phyloP scores from a whole-genome alignment of 2,888 invertebrate species.

The Brenthis daphne region DNA sequence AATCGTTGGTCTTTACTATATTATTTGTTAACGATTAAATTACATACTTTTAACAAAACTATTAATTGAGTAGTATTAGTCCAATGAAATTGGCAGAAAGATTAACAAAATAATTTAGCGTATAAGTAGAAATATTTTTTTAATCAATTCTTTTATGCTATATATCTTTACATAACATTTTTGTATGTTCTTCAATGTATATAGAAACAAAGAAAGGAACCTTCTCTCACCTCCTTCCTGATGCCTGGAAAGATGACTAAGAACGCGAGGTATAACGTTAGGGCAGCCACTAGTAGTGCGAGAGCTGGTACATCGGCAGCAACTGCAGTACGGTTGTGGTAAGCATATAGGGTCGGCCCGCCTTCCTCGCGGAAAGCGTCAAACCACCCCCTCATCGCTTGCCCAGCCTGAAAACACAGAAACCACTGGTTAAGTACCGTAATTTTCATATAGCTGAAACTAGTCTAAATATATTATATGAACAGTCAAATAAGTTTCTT shows the following conservation, averaged over 20 bases:
- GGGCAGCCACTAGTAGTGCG: conserved; percentile 92
- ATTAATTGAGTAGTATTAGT: too few species aligned
- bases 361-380: conserved; percentile 98
- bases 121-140: too few species aligned
- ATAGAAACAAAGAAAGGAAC: conserved; percentile 25
- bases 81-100: too few species aligned
- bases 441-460: not conserved
- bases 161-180: too few species aligned
- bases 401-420: conserved; percentile 65
- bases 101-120: too few species aligned
- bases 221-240: conserved; percentile 90
- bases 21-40: too few species aligned
- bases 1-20: too few species aligned
- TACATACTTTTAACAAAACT: too few species aligned
- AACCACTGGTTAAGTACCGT: not conserved
- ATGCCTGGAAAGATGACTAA: conserved; percentile 97
- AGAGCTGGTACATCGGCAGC: conserved; percentile 95
- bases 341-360: conserved; percentile 97
- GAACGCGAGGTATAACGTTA: conserved; percentile 96
- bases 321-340: conserved; percentile 97
- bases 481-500: too few species aligned
- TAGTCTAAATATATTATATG: too few species aligned
- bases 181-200: not conserved
- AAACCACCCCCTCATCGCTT: conserved; percentile 96
- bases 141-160: too few species aligned